A percentile compares a stretch with the other conserved stretches of the same genome.
Conservation (phyloP, 2,797 vertebrate species). For the Coluber constrictor region DNA sequence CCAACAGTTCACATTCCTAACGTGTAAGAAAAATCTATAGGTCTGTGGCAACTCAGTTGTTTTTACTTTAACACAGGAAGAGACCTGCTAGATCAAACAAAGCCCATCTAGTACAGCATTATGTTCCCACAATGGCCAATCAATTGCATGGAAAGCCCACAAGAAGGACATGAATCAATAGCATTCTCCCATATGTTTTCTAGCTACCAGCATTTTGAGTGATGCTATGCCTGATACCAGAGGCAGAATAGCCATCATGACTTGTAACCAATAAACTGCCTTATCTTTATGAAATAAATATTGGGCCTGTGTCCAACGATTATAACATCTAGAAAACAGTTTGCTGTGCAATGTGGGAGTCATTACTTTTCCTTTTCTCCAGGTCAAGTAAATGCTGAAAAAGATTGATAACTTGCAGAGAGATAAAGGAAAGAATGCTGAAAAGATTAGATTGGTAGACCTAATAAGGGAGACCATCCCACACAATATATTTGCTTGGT, state of each 20-base stretch:
- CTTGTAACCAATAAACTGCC: neutral
- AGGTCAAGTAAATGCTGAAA: neutral
- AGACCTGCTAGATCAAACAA: neutral
- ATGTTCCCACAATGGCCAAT: neutral
- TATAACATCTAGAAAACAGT: neutral
- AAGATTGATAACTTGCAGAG: neutral
- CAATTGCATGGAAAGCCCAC: neutral
- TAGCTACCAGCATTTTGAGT: neutral
- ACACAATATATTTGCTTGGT: neutral
- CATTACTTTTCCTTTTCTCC: neutral
- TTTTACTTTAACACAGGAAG: neutral
- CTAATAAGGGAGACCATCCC: constrained; percentile 13
- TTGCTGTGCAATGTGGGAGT: neutral
- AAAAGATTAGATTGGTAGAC: neutral
- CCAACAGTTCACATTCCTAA: neutral
- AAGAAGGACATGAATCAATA: neutral
- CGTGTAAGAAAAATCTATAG: neutral
- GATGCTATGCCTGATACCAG: neutral
- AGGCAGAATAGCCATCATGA: neutral
- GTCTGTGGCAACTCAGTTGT: neutral
- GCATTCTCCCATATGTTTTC: neutral
- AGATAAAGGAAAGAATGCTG: constrained; percentile 5
- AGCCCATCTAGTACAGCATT: neutral
- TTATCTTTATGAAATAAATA: neutral
- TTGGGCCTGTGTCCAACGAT: neutral